phyloP scores from a whole-genome alignment of 64 coral and sea anemone genomes.

The Stylophora pistillata region DNA sequence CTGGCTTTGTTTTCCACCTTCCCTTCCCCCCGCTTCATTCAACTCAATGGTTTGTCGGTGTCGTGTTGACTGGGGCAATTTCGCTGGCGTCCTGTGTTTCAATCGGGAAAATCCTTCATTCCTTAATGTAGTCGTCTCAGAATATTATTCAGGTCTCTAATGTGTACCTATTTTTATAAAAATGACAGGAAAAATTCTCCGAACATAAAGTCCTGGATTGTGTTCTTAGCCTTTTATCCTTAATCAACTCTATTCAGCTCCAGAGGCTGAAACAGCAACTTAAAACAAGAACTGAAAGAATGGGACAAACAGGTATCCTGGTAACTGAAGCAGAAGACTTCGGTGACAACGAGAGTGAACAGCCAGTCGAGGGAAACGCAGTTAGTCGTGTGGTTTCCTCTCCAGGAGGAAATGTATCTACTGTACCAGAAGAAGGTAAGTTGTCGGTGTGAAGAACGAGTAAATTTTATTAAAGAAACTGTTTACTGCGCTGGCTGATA shows the following conservation, averaged over 20 bases:
- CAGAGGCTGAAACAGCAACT: slow-evolving; percentile 16
- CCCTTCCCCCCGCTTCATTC: too few relatives aligned
- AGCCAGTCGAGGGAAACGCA: background rate
- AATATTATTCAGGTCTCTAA: background rate
- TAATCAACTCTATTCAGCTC: slow-evolving; percentile 61
- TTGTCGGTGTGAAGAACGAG: too few relatives aligned
- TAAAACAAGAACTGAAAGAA: background rate
- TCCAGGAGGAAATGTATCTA: slow-evolving; percentile 7
- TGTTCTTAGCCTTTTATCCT: slow-evolving; percentile 60
- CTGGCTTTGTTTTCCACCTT: too few relatives aligned
- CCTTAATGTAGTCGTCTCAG: background rate
- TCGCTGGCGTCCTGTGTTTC: too few relatives aligned
- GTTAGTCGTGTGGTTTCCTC: background rate
- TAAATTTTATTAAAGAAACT: too few relatives aligned
- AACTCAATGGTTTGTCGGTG: too few relatives aligned
- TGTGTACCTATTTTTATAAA: background rate
- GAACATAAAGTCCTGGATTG: slow-evolving; percentile 42
- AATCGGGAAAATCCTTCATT: too few relatives aligned
- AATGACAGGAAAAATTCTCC: slow-evolving; percentile 31
- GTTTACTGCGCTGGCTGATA: too few relatives aligned
- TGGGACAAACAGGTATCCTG: background rate
- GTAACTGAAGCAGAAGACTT: background rate
- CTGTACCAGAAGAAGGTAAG: slow-evolving; percentile 7
- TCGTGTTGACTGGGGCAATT: too few relatives aligned
- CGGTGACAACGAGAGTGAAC: background rate